Percentiles rank a stretch among this genome's conserved stretches.
Conservation (phyloP, 1,140 invertebrate species). For the Littorina saxatilis region DNA sequence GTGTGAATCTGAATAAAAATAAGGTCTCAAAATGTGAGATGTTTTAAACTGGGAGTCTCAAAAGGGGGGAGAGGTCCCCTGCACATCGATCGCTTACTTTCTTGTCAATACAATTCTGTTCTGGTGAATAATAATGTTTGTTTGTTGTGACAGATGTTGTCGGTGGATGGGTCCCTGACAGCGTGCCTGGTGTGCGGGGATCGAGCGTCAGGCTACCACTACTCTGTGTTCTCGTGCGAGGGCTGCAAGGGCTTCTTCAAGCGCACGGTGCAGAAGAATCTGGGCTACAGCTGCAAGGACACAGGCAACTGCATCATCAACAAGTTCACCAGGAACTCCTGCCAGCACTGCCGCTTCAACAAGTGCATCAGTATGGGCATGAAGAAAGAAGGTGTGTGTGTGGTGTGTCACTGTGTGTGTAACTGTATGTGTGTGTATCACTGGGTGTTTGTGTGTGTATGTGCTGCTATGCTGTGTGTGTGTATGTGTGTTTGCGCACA, state of each 20-base stretch:
- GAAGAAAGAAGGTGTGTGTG: slow-evolving; percentile 93
- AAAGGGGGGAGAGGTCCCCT: no score
- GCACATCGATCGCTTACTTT: no score
- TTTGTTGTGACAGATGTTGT: neutral
- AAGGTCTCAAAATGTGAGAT: no score
- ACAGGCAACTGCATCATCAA: slow-evolving; percentile 97
- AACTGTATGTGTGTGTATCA: neutral
- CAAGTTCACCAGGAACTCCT: slow-evolving; percentile 82
- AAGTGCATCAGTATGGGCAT: slow-evolving; percentile 99
- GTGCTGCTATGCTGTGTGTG: neutral
- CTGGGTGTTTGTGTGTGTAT: neutral
- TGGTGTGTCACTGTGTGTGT: neutral
- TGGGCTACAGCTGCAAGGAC: slow-evolving; percentile 97
- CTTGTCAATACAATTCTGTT: no score
- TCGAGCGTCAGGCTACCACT: slow-evolving; percentile 95
- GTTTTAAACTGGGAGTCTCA: no score
- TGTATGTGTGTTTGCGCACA: neutral
- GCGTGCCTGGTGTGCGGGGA: slow-evolving; percentile 88
- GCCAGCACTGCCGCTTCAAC: slow-evolving; percentile 99
- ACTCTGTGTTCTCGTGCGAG: slow-evolving; percentile 93
- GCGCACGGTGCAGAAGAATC: slow-evolving; percentile 94
- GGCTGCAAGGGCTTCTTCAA: slow-evolving; percentile 99
- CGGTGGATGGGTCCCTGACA: neutral
- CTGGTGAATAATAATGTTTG: no score
- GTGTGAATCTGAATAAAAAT: no score